Evolutionary conservation across 35 echinoderm and acorn worm genomes (phyloP).

Genomic region (Patiria miniata): DNA sequence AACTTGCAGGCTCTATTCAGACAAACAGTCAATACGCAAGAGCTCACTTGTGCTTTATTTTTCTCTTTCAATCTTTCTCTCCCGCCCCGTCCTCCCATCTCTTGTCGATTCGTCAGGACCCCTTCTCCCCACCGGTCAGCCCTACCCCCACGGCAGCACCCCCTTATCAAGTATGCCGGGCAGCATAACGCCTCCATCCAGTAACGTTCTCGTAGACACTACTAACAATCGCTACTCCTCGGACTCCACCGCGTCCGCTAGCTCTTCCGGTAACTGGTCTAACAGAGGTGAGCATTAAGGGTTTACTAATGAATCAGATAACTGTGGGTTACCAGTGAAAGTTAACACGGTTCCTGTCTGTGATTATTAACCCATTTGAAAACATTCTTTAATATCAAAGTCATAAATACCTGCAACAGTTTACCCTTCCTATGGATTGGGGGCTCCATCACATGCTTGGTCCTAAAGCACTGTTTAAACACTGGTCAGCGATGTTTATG

Average conservation of each 20-base stretch:
- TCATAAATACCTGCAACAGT: too few species aligned
- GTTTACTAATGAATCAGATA: background rate
- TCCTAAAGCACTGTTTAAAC: too few species aligned
- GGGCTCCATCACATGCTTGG: too few species aligned
- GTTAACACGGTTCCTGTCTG: too few species aligned
- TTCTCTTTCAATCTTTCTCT: too few species aligned
- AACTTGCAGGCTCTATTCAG: too few species aligned
- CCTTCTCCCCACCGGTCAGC: conserved; percentile 28
- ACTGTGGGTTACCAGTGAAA: background rate
- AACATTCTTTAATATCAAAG: too few species aligned
- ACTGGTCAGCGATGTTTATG: too few species aligned
- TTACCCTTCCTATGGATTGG: too few species aligned
- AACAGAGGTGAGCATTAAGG: conserved; percentile 76
- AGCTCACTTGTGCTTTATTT: too few species aligned
- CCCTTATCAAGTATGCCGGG: conserved; percentile 72
- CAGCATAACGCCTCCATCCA: conserved; percentile 45
- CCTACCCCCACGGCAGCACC: conserved; percentile 40
- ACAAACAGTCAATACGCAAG: too few species aligned
- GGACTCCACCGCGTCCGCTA: conserved; percentile 82
- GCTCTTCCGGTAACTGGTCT: conserved; percentile 96
- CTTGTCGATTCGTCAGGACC: background rate
- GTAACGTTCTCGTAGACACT: conserved; percentile 47
- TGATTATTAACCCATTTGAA: too few species aligned
- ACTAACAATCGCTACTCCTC: conserved; percentile 77
- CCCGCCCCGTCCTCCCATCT: background rate